Base-by-base conservation (phyloP, 2,888 invertebrate genomes). In the Clanis bilineata region DNA sequence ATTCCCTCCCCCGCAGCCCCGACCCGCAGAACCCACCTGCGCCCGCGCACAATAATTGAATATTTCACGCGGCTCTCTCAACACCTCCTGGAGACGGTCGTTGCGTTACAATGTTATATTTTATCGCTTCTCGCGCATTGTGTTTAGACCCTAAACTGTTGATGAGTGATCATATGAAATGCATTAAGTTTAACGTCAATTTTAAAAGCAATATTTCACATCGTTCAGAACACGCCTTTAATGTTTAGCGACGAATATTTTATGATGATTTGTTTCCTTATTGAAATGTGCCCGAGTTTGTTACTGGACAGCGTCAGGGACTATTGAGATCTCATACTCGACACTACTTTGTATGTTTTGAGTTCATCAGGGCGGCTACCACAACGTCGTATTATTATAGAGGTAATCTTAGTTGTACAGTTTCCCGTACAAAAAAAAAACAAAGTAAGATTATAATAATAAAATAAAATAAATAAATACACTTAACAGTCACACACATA, bases 251-350 rank as follows among this genome's bases (percentile, higher is more conserved):
- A 76, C 80, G 76, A 79, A 80, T 78, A 80, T 88, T 90, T 90
- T 92, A 92, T 91, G 90, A 79, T 92, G 91, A 92, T 91, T 91
- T 90, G 90, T 89, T 91, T 88, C 85, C 85, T 80, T 86, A 85
- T 83, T 85, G 81, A 78, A 79, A 80, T 73, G 77, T 67, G 70
- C 72, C 66, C 71, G 75, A 21, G 43, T 43, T 44, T 32, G 32
- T 70, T 68, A 69, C 70, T 71, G 71, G 70, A 82, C 81, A 71
- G 70, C 71, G 72, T 82, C 81, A 71, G 70, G 70, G 72, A 74
- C 76, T 79, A 78, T 77, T 77, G 71, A 76, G 76, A 77, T 43
- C 54, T 61, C 57, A 57, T 54, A 57, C 12, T 28, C 25, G 39
- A 51, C 10, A 15, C 12, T 36, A 38, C 36, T 55, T 38, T 38